Evolutionary conservation across 2,888 invertebrate species (phyloP).

Genomic region (Caenorhabditis doughertyi): DNA sequence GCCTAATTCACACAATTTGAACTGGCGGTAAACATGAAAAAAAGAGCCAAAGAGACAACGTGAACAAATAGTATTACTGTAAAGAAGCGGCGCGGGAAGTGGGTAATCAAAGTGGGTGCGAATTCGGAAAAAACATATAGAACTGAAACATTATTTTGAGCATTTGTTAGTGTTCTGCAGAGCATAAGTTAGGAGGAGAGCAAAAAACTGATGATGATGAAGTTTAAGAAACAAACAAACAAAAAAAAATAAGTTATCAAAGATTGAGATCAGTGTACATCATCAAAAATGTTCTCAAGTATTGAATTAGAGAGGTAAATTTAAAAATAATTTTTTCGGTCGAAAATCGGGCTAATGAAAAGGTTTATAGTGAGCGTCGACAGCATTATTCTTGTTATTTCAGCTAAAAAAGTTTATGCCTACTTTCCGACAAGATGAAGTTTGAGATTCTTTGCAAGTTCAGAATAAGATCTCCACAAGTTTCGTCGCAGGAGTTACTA

Average conservation of each 20-base stretch:
- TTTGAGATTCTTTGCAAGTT: no score
- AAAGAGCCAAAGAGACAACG: background rate
- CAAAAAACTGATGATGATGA: no score
- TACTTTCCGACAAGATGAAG: no score
- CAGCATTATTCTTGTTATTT: no score
- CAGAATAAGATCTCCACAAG: no score
- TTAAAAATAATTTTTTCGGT: no score
- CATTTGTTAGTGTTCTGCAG: no score
- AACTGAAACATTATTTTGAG: background rate
- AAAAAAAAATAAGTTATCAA: conserved; percentile 26
- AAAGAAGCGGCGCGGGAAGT: background rate
- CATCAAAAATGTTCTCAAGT: conserved; percentile 1
- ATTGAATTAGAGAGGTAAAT: background rate
- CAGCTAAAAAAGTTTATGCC: background rate
- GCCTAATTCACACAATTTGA: conserved; percentile 33
- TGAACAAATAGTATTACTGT: conserved; percentile 26
- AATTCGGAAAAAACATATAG: no score
- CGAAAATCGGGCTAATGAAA: no score
- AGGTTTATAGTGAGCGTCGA: no score
- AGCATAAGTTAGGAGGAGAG: no score
- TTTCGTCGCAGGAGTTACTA: no score
- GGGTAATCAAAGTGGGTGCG: background rate
- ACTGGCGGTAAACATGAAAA: conserved; percentile 33
- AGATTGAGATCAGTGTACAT: conserved; percentile 28
- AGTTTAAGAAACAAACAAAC: background rate